These are phyloP conservation scores for Nomada goodeniana DNA, from an alignment of 2,888 invertebrate genomes.

Conservation along the genomic window DNA sequence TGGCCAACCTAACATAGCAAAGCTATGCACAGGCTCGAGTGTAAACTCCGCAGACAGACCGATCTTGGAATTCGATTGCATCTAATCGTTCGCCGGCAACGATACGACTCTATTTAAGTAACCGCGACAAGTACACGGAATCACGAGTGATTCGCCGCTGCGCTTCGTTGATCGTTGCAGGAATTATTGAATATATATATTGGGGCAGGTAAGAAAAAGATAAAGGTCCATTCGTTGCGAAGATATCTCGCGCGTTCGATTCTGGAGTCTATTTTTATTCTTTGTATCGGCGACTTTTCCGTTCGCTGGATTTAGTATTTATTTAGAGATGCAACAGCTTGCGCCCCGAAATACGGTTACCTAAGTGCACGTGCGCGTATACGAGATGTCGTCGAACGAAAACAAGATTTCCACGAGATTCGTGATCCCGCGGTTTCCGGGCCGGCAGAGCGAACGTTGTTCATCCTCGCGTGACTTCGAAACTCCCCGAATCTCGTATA, in stretches of 20 bases:
- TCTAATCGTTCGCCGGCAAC: conserved; percentile 58
- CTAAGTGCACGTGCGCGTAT: conserved; percentile 14
- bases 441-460: conserved; percentile 65
- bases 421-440: conserved; percentile 68
- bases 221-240: not conserved
- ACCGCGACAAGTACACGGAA: conserved; percentile 2
- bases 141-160: not conserved
- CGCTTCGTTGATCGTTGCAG: not conserved
- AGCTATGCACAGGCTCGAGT: conserved; percentile 64
- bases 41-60: conserved; percentile 62
- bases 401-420: conserved; percentile 73
- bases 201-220: not conserved
- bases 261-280: too few species aligned
- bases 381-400: conserved; percentile 50
- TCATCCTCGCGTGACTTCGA: conserved; percentile 58
- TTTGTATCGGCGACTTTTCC: not conserved
- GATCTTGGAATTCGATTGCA: conserved; percentile 65
- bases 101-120: conserved; percentile 56
- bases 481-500: conserved; percentile 65
- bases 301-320: not conserved
- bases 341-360: not conserved
- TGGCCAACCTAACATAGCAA: conserved; percentile 74
- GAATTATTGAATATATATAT: too few species aligned
- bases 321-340: not conserved
- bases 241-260: not conserved